Base-by-base conservation (phyloP, 2,888 invertebrate genomes). In the Drosophila eohydei region DNA sequence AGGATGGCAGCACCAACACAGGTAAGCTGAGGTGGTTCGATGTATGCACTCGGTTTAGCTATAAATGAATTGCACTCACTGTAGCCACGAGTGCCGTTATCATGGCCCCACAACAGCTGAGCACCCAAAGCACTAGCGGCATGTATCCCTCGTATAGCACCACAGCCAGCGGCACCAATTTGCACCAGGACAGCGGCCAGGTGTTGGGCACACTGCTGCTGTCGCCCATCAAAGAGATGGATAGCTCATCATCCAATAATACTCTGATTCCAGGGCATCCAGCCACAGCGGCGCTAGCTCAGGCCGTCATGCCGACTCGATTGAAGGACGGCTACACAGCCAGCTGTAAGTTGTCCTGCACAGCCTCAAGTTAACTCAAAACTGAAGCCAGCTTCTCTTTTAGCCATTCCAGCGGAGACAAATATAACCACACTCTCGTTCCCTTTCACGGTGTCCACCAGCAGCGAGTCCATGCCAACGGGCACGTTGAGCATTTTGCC, bases 221-320 rank as follows among this genome's bases (percentile, higher is more conserved):
- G 16, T 96, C 97, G 2, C 97, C 97, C 1, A 97, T 97, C 71
- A 96, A 97, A 91, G 97, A 97, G 93, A 93, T 96, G 79, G 97
- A 97, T 84, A 95, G 96, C 73, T 95, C 94, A 41, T 96, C 96
- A 0, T 95, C 95, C 55, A 95, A 96, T 91, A 96, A 95, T 90
- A 96, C 96, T 52, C 92, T 96, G 80, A 96, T 96, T 91, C 94
- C 96, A 34, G 95, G 96, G 34, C 95, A 96, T 92, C 95, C 96
- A 7, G 95, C 95, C 11, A 96, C 97, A 0, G 95, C 96, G 2
- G 96, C 97, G 6, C 93, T 97, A 70, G 97, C 97, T 5, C 96
- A 96, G 91, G 96, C 96, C 0, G 95, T 97, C 12, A 93, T 96
- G 4, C 95, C 96, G 2, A 77, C 84, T 55, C 86, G 87, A 57